phyloP scores from a whole-genome alignment of 2,113 vertebrate species.

The Paralichthys olivaceus region DNA sequence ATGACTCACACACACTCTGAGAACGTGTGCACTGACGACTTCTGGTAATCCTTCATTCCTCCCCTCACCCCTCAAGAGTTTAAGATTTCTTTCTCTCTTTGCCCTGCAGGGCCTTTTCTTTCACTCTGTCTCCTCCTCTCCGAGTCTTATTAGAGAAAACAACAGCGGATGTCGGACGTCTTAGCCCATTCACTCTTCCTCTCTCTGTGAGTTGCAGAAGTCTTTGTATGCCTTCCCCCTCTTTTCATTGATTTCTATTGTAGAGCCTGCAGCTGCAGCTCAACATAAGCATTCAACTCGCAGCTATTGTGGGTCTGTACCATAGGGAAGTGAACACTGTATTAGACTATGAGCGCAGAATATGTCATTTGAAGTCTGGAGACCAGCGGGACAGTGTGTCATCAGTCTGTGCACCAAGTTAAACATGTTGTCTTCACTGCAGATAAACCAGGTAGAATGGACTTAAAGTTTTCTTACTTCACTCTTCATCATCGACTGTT shows the following conservation, averaged over 20 bases:
- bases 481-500: too few relatives aligned
- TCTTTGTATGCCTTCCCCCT: slow-evolving; percentile 50
- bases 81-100: slow-evolving; percentile 10
- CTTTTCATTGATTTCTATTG: slow-evolving; percentile 63
- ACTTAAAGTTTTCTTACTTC: too few relatives aligned
- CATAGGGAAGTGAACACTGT: slow-evolving; percentile 40
- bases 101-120: background rate
- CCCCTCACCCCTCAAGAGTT: slow-evolving; percentile 18
- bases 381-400: background rate
- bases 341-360: slow-evolving; percentile 6
- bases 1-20: slow-evolving; percentile 30
- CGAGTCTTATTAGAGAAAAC: slow-evolving; percentile 36
- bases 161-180: slow-evolving; percentile 53
- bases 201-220: slow-evolving; percentile 38
- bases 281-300: slow-evolving; percentile 30
- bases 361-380: background rate
- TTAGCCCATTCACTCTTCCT: slow-evolving; percentile 51
- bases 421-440: too few relatives aligned
- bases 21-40: background rate
- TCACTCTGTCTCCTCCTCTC: slow-evolving; percentile 15
- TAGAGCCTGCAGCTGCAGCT: slow-evolving; percentile 71
- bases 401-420: too few relatives aligned
- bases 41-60: slow-evolving; percentile 40
- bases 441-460: too few relatives aligned
- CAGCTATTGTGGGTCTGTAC: slow-evolving; percentile 60